Base-by-base conservation (phyloP, 2,113 vertebrate genomes). In the Delphinapterus leucas region DNA sequence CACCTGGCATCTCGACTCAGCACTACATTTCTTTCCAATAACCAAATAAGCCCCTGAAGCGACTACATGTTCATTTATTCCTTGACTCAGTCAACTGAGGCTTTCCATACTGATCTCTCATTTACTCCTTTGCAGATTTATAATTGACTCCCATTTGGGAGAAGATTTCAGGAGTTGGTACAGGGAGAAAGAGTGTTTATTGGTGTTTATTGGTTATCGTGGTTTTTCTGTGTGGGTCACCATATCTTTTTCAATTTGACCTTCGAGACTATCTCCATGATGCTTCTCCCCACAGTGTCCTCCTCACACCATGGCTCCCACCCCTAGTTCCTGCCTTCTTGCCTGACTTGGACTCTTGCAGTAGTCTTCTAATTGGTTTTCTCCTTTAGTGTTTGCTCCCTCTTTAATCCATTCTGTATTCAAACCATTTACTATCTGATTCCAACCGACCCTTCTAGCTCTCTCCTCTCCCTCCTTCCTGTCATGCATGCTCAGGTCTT, bases 21-120 rank as follows among this genome's bases (percentile, higher is more conserved):
- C 25, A 44, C 53, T 73, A 12, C 47, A 26, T 93, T 87, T 92
- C 60, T 65, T 92, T 94, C 68, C 65, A 80, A 36, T 44, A 84
- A 81, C 84, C 53, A 81, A 70, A 80, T 82, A 92, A 81, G 74
- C 14, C 70, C 49, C 36, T 53, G 36, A 97, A 61, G 68, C 82
- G 67, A 73, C 83, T 82, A 13, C 79, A 41, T 94, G 77, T 74
- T 91, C 60, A n/a, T 86, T 58, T 80, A 67, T n/a, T 82, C 14
- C 55, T 88, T 82, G 83, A 73, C 2, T 88, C 28, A 86, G 71
- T 68, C 83, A 81, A 13, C 67, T 41, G 60, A 67, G 73, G 53
- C 76, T 82, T 91, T 89, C 92, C 44, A 55, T 38, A 47, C 77
- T 87, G 38, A 88, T 80, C 44, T 96, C 61, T 91, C 83, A 89